phyloP scores from a whole-genome alignment of 2,888 invertebrate genomes.

The Lydus trimaculatus region DNA sequence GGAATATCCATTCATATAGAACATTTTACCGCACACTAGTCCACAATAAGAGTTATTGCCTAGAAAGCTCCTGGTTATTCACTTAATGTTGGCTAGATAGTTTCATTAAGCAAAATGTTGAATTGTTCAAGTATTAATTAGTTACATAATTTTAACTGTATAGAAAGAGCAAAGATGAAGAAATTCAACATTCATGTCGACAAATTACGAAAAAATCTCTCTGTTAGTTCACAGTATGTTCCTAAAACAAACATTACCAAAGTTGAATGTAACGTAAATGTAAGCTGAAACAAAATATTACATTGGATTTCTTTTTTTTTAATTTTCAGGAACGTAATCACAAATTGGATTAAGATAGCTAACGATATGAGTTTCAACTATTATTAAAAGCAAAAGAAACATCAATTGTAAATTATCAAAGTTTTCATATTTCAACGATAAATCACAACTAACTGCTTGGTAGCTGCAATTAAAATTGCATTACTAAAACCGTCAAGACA shows the following conservation, averaged over 20 bases:
- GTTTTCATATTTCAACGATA: constrained; percentile 34
- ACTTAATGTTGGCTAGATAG: constrained; percentile 37
- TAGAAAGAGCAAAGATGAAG: constrained; percentile 39
- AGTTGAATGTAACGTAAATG: background rate
- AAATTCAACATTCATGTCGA: background rate
- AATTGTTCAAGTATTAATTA: constrained; percentile 47
- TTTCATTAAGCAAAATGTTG: constrained; percentile 40
- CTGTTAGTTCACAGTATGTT: too few relatives aligned
- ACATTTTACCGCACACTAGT: constrained; percentile 51
- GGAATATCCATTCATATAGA: constrained; percentile 58
- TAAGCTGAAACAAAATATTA: background rate
- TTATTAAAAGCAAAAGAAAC: constrained; percentile 22
- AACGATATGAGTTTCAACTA: constrained; percentile 19
- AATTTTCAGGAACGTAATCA: background rate
- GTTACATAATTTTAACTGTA: constrained; percentile 45
- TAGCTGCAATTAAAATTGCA: constrained; percentile 44
- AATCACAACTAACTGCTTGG: constrained; percentile 42
- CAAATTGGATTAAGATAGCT: constrained; percentile 34
- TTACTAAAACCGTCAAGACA: constrained; percentile 45
- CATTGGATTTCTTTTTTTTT: background rate
- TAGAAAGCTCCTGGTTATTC: constrained; percentile 41
- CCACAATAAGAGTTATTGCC: constrained; percentile 49
- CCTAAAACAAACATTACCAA: too few relatives aligned
- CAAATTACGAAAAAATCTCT: background rate
- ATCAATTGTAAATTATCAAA: constrained; percentile 38